Evolutionary conservation across 1,140 invertebrate genomes (phyloP).

Genomic region (Rhyacophila brunnea): DNA sequence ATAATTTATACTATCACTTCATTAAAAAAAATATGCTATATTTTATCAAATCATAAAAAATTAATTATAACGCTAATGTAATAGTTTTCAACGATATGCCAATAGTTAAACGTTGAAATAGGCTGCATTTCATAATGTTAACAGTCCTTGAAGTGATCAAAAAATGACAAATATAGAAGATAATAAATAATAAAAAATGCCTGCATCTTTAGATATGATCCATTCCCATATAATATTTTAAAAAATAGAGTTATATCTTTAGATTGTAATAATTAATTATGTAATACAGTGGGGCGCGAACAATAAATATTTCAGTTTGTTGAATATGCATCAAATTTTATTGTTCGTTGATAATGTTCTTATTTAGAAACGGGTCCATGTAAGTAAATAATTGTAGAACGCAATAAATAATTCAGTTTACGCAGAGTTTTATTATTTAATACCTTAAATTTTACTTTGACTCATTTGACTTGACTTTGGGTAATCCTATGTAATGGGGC

Average conservation of each 20-base stretch:
- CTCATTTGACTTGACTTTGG: too few relatives aligned
- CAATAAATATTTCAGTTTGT: conserved; percentile 15
- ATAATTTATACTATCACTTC: too few relatives aligned
- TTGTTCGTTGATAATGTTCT: conserved; percentile 12
- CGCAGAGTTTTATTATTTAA: conserved; percentile 3
- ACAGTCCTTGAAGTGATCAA: not conserved
- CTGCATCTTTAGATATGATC: conserved; percentile 2
- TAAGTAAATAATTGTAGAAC: conserved; percentile 20
- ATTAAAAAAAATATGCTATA: too few relatives aligned
- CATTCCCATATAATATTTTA: conserved; percentile 10
- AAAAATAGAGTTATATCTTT: conserved; percentile 12
- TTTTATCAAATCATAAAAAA: too few relatives aligned
- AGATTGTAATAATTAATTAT: conserved; percentile 6
- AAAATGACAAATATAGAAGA: not conserved
- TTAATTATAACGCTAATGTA: too few relatives aligned
- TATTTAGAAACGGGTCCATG: conserved; percentile 30
- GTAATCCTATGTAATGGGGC: too few relatives aligned
- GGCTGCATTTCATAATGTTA: not conserved
- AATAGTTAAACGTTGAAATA: not conserved
- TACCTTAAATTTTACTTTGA: too few relatives aligned
- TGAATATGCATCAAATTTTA: conserved; percentile 18
- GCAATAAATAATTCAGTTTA: conserved; percentile 28
- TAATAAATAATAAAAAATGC: conserved; percentile 3
- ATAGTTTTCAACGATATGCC: too few relatives aligned
- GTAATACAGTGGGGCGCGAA: not conserved